Percentiles rank a stretch among this genome's conserved stretches.
These are phyloP conservation scores for Octopus sinensis DNA, from an alignment of 1,140 invertebrate species.

Conservation along the genomic window DNA sequence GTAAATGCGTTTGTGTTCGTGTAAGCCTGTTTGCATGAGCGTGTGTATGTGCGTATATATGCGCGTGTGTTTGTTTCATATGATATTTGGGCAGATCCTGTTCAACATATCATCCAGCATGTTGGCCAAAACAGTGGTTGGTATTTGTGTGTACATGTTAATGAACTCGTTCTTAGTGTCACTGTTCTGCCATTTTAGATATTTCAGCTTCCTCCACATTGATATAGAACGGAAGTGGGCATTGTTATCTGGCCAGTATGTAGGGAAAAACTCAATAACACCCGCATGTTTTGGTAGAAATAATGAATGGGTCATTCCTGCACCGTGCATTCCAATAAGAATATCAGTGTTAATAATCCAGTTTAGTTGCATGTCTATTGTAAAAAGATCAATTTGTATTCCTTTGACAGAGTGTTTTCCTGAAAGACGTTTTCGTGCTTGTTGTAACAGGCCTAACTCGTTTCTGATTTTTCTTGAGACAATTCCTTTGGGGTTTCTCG, in stretches of 20 bases:
- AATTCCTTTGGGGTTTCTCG: conserved; percentile 41
- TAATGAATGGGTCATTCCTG: conserved; percentile 87
- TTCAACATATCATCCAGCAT: conserved; percentile 23
- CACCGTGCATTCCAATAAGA: conserved; percentile 94
- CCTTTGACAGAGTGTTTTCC: conserved; percentile 31
- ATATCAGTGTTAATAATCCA: conserved; percentile 73
- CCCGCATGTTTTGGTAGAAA: conserved; percentile 93
- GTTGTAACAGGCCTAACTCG: conserved; percentile 37
- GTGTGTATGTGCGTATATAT: neutral
- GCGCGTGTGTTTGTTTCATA: neutral
- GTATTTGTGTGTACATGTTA: conserved; percentile 35
- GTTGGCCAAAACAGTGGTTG: conserved; percentile 19
- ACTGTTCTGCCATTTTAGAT: conserved; percentile 44
- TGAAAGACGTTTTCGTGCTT: conserved; percentile 17
- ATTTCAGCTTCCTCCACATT: conserved; percentile 46
- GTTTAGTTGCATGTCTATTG: conserved; percentile 42
- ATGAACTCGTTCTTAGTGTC: conserved; percentile 36
- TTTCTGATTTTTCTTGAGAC: conserved; percentile 47
- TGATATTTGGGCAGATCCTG: conserved; percentile 22
- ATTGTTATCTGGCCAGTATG: conserved; percentile 40
- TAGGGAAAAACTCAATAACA: conserved; percentile 82
- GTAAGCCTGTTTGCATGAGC: neutral
- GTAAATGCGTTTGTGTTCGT: neutral
- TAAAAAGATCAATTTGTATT: conserved; percentile 43
- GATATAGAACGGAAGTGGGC: conserved; percentile 47